phyloP scores from a whole-genome alignment of 2,888 invertebrate species.

The Tupiocoris notatus region DNA sequence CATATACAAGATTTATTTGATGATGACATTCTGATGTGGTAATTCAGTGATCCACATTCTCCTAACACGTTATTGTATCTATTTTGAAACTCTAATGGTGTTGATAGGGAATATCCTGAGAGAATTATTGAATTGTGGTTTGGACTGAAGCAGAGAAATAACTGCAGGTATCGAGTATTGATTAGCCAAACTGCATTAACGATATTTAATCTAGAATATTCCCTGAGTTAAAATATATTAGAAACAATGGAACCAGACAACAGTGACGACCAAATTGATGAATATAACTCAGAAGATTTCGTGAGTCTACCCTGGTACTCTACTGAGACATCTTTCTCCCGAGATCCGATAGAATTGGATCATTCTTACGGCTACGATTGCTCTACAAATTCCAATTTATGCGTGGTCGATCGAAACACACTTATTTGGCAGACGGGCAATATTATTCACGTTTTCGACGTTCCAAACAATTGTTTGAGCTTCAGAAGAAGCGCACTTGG shows the following conservation, averaged over 20 bases:
- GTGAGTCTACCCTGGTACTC: not conserved
- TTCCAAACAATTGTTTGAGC: constrained; percentile 63
- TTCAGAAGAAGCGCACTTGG: constrained; percentile 76
- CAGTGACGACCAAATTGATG: not conserved
- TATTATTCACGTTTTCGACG: constrained; percentile 72
- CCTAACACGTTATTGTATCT: too few species aligned
- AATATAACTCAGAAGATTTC: not conserved
- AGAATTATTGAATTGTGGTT: too few species aligned
- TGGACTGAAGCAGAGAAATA: too few species aligned
- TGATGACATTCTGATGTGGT: too few species aligned
- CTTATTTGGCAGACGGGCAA: constrained; percentile 81
- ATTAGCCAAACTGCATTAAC: too few species aligned
- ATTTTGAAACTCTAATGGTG: too few species aligned
- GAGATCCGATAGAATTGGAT: constrained; percentile 15
- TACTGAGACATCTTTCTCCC: not conserved
- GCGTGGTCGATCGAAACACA: constrained; percentile 70
- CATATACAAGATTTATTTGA: too few species aligned
- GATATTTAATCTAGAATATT: too few species aligned
- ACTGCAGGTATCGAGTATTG: too few species aligned
- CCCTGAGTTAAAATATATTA: too few species aligned
- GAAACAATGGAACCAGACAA: not conserved
- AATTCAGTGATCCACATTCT: too few species aligned
- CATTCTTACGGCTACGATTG: constrained; percentile 86
- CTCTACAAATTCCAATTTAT: constrained; percentile 74
- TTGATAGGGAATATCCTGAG: too few species aligned